Evolutionary conservation across 2,797 vertebrate genomes (phyloP).

Genomic region (Ptychadena robeensis): DNA sequence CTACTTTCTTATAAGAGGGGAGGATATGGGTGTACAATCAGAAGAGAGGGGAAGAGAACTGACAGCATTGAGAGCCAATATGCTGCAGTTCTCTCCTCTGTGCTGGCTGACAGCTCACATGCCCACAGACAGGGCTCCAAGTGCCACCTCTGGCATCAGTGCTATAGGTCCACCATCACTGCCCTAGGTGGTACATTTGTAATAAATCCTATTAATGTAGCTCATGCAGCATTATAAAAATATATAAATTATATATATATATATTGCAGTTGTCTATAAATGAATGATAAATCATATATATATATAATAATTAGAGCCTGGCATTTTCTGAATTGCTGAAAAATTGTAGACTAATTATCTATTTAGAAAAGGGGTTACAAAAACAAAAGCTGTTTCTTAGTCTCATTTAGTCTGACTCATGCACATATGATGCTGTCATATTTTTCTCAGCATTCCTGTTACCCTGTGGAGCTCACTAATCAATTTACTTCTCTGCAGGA

Average conservation of each 20-base stretch:
- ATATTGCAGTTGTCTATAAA: neutral
- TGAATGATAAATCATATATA: too few species aligned
- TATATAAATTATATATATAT: neutral
- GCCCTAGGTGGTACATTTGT: neutral
- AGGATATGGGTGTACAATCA: too few species aligned
- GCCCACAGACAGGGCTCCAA: too few species aligned
- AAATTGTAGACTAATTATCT: constrained; percentile 59
- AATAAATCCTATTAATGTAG: neutral
- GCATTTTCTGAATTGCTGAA: constrained; percentile 38
- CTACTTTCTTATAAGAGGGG: too few species aligned
- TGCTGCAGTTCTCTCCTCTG: too few species aligned
- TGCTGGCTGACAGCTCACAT: too few species aligned
- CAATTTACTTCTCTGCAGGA: constrained; percentile 19
- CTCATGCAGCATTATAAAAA: neutral
- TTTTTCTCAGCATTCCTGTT: constrained; percentile 38
- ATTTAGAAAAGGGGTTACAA: constrained; percentile 52
- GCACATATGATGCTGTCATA: constrained; percentile 57
- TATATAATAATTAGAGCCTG: too few species aligned
- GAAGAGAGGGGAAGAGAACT: too few species aligned
- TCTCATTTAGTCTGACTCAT: constrained; percentile 54
- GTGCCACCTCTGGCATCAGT: too few species aligned
- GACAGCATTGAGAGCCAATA: too few species aligned
- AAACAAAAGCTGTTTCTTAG: constrained; percentile 60
- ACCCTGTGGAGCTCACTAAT: constrained; percentile 20
- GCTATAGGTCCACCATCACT: too few species aligned